phyloP scores from a whole-genome alignment of 1,140 invertebrate species.

The Spodoptera litura region DNA sequence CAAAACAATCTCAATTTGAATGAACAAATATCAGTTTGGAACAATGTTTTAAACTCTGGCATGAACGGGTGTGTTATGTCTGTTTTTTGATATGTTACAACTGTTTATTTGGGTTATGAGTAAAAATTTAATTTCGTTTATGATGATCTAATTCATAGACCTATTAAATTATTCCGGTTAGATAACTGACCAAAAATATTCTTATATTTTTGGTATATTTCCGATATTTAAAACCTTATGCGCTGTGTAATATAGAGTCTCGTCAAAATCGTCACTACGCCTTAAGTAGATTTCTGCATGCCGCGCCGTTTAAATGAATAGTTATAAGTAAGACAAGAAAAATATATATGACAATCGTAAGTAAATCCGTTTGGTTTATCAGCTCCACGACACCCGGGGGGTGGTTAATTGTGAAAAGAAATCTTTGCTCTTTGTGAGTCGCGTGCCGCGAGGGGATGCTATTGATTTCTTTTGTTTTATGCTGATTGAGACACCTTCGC shows the following conservation, averaged over 20 bases:
- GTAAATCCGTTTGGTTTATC: slow-evolving; percentile 77
- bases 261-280: too few species aligned
- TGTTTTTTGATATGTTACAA: slow-evolving; percentile 1
- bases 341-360: slow-evolving; percentile 34
- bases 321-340: background rate
- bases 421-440: slow-evolving; percentile 85
- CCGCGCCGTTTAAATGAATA: background rate
- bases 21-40: slow-evolving; percentile 36
- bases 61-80: background rate
- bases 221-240: too few species aligned
- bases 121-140: background rate
- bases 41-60: slow-evolving; percentile 17
- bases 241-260: too few species aligned
- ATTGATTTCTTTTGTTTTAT: slow-evolving; percentile 87
- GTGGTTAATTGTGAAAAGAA: slow-evolving; percentile 86
- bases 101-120: background rate
- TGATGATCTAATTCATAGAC: too few species aligned
- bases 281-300: background rate
- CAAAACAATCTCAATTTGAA: slow-evolving; percentile 52
- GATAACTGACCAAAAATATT: too few species aligned
- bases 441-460: slow-evolving; percentile 71
- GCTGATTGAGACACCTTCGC: slow-evolving; percentile 86
- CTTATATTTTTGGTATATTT: too few species aligned
- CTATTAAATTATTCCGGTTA: too few species aligned
- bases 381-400: slow-evolving; percentile 73